Percentiles rank a stretch among this genome's conserved stretches.
phyloP scores from a whole-genome alignment of 2,797 vertebrate genomes.

The Onychomys torridus region DNA sequence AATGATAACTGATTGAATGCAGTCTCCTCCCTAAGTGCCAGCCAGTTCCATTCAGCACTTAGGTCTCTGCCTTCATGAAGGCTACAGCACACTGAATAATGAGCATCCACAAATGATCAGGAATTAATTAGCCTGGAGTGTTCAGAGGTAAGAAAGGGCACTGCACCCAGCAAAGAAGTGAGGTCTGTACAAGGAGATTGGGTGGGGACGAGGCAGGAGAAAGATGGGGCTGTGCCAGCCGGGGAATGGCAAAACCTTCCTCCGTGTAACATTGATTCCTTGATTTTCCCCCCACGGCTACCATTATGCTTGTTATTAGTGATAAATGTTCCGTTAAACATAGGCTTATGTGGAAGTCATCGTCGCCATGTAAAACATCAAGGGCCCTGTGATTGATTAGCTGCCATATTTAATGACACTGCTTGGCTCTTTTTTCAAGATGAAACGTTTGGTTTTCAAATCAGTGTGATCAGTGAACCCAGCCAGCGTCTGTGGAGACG shows the following conservation, averaged over 20 bases:
- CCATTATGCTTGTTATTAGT: slow-evolving; percentile 75
- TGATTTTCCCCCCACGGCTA: slow-evolving; percentile 57
- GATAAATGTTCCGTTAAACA: slow-evolving; percentile 78
- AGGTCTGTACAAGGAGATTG: neutral
- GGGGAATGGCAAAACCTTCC: neutral
- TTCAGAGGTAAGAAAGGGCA: neutral
- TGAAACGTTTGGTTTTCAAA: slow-evolving; percentile 71
- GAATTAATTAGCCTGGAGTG: neutral
- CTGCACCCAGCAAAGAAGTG: accelerated
- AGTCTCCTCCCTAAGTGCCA: neutral
- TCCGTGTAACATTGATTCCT: neutral
- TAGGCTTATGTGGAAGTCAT: neutral
- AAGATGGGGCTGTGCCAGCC: neutral
- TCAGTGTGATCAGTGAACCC: slow-evolving; percentile 63
- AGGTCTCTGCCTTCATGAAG: neutral
- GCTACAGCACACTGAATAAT: neutral
- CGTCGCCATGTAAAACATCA: slow-evolving; percentile 12
- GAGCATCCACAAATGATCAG: neutral
- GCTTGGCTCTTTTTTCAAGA: slow-evolving; percentile 70
- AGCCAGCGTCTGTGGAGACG: neutral
- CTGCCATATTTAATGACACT: slow-evolving; percentile 55
- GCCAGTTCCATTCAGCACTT: no score
- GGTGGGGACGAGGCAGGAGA: neutral
- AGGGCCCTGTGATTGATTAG: slow-evolving; percentile 63
- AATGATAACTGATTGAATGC: no score